Base-by-base conservation (phyloP, 35 echinoderm and acorn worm genomes). In the Acanthaster planci region DNA sequence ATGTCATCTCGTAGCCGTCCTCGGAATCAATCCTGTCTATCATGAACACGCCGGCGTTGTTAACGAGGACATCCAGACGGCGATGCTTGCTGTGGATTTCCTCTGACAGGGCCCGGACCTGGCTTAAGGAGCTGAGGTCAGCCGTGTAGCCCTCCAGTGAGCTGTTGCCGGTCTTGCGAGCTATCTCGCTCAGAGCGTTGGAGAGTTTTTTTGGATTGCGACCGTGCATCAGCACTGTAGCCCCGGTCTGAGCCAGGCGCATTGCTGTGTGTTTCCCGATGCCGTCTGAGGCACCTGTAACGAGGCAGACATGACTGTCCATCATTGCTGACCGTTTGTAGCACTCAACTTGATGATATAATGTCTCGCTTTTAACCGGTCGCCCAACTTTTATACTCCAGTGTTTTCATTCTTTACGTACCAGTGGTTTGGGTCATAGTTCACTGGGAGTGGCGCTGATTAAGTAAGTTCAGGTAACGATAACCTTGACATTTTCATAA, bases 201-300 rank as follows among this genome's bases (percentile, higher is more conserved):
- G 85, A 80, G 7, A 93, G 83, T 38, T 78, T 82, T 17, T 76
- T 75, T 22, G 38, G 47, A 58, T 56, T 81, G 72, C 92, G 88
- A 29, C 96, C 96, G 67, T 99, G 96, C 32, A 99, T 58, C 19
- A 99, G 68, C 1, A 99, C 96, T 8, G 92, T 94, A 22, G 88
- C 96, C 29, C 96, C 96, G 39, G 86, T 80, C 37, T 94, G 79
- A 1, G 96, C 96, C 35, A 99, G 59, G 32, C 82, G 85, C 0
- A 87, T 22, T 52, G 96, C 96, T 15, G 96, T 99, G 80, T 99
- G 96, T 77, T 91, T 94, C 1, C 96, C 96, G 19, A 99, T 99
- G 72, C 96, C 96, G 89, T 94, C 92, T 51, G 96, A 91, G 16
- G 96, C 90, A n/a, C 96, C 96, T 8, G 96, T 99, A 19, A 99